phyloP scores from a whole-genome alignment of 2,113 vertebrate species.

The Gymnobelideus leadbeateri region DNA sequence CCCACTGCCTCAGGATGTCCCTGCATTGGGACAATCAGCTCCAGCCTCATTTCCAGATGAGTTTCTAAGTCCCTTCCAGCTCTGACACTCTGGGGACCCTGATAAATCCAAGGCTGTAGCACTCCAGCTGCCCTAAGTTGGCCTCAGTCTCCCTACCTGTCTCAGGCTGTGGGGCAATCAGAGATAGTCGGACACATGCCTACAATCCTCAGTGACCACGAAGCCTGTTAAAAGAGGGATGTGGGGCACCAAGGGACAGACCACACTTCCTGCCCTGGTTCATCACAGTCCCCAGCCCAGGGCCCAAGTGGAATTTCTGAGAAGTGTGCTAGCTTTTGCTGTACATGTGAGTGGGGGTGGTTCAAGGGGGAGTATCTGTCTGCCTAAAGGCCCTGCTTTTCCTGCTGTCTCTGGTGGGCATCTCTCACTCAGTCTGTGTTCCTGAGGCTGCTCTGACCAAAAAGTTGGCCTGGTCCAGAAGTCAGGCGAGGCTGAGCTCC shows the following conservation, averaged over 20 bases:
- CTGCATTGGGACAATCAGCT: not conserved
- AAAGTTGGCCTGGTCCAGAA: not conserved
- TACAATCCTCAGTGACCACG: not conserved
- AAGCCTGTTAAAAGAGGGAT: not conserved
- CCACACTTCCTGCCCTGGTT: not conserved
- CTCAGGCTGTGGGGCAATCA: not conserved
- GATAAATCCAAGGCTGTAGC: not conserved
- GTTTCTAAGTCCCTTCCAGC: not conserved
- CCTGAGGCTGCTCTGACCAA: not conserved
- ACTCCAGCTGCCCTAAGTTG: too few species aligned
- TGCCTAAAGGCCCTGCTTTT: not conserved
- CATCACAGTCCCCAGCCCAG: not conserved
- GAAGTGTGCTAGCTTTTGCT: not conserved
- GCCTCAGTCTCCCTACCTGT: not conserved
- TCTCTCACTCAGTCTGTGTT: too few species aligned
- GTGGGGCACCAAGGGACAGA: not conserved
- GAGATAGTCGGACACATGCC: too few species aligned
- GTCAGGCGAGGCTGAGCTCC: too few species aligned
- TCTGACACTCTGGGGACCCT: too few species aligned
- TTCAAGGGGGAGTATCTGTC: not conserved
- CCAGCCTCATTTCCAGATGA: not conserved
- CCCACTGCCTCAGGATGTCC: not conserved
- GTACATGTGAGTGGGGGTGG: not conserved
- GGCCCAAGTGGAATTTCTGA: not conserved
- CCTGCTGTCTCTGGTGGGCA: not conserved